A percentile compares a stretch with the other conserved stretches of the same genome.
Conservation (phyloP, 2,888 invertebrate species). For the Poecilus cupreus region DNA sequence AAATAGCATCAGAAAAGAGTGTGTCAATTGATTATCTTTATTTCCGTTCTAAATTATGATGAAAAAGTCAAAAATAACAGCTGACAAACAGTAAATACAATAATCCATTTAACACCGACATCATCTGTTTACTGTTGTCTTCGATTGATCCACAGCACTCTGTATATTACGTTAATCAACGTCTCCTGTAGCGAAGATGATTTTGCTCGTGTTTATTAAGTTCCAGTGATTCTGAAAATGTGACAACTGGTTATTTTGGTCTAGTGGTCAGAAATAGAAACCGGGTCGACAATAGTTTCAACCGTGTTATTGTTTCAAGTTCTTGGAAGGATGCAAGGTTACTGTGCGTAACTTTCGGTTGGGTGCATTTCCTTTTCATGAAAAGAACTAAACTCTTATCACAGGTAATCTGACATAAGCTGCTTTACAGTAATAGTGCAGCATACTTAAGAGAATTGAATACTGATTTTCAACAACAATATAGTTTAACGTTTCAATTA, state of each 20-base stretch:
- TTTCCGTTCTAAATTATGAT: constrained; percentile 27
- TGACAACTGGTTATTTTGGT: constrained; percentile 1
- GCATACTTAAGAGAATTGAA: no score
- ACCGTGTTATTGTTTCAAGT: constrained; percentile 44
- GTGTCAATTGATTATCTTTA: constrained; percentile 35
- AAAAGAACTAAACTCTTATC: no score
- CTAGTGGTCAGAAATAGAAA: constrained; percentile 25
- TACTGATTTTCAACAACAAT: no score
- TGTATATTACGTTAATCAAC: constrained; percentile 41
- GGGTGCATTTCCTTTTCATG: neutral
- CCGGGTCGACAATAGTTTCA: constrained; percentile 40
- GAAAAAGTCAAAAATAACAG: constrained; percentile 40
- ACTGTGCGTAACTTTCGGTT: neutral
- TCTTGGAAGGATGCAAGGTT: constrained; percentile 46
- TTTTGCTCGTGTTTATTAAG: constrained; percentile 11
- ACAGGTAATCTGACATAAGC: no score
- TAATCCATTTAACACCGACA: constrained; percentile 13
- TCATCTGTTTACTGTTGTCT: constrained; percentile 15
- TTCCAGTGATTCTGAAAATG: constrained; percentile 29
- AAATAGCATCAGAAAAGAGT: neutral
- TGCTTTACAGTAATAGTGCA: no score
- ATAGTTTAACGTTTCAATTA: no score
- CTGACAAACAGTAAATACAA: neutral
- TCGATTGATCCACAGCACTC: constrained; percentile 21
- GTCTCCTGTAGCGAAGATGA: constrained; percentile 43